These are phyloP conservation scores for Lepilemur ruficaudatus DNA, from an alignment of 2,797 vertebrate species.

Conservation along the genomic window DNA sequence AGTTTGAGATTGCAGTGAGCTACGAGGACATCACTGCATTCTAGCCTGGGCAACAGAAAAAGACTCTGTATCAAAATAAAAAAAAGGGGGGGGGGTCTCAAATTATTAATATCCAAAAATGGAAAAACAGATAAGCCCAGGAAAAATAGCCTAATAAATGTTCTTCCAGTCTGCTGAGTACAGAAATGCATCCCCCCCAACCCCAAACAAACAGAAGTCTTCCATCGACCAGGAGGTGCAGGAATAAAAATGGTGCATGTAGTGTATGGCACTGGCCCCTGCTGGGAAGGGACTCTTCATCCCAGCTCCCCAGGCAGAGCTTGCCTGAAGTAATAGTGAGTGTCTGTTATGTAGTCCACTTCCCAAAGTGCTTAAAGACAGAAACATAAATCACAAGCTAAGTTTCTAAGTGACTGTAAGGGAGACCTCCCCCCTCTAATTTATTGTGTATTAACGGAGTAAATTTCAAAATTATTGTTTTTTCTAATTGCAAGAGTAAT, in stretches of 20 bases:
- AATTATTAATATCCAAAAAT: background rate
- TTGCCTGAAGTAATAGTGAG: background rate
- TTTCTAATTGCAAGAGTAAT: conserved; percentile 1
- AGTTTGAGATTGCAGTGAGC: background rate
- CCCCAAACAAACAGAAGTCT: background rate
- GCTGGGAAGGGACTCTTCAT: background rate
- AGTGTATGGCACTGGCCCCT: background rate
- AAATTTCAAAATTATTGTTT: background rate
- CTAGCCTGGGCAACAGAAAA: background rate
- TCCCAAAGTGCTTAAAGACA: background rate
- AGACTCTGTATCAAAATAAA: background rate
- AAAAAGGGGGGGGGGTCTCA: background rate
- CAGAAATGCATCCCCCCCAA: background rate
- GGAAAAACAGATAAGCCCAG: background rate
- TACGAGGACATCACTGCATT: background rate
- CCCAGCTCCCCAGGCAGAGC: background rate
- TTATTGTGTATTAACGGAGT: background rate
- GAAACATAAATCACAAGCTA: background rate
- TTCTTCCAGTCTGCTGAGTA: background rate
- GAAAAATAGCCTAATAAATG: background rate
- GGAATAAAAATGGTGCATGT: background rate
- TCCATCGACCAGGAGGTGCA: background rate
- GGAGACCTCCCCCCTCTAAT: background rate
- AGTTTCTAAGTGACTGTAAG: background rate
- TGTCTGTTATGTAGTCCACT: background rate